A percentile compares a stretch with the other conserved stretches of the same genome.
Conservation (phyloP, 53 echinoderm and acorn worm species). For the Echinometra lucunter region DNA sequence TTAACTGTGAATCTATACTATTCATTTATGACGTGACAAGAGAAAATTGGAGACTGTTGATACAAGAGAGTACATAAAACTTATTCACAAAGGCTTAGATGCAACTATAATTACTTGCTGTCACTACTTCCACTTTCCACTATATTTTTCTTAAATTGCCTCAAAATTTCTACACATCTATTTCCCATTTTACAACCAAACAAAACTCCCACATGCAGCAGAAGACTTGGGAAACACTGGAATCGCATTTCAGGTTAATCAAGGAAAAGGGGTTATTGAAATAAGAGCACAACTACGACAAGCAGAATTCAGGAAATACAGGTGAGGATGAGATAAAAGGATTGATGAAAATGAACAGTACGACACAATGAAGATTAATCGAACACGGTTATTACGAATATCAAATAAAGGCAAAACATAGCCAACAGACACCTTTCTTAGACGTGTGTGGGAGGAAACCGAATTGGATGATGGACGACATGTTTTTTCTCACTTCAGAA, state of each 20-base stretch:
- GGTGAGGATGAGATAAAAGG: background rate
- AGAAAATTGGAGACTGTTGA: too few relatives aligned
- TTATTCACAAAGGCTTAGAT: too few relatives aligned
- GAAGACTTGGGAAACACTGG: background rate
- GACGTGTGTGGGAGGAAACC: background rate
- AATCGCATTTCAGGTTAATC: too few relatives aligned
- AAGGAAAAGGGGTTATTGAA: too few relatives aligned
- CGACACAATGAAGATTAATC: background rate
- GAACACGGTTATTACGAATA: background rate
- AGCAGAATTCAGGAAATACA: background rate
- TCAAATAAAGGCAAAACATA: background rate
- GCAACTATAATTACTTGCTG: too few relatives aligned
- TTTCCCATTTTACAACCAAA: background rate
- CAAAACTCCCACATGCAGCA: background rate
- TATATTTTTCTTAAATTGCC: too few relatives aligned
- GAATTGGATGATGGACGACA: background rate
- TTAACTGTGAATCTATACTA: too few relatives aligned
- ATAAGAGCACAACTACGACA: background rate
- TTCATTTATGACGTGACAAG: too few relatives aligned
- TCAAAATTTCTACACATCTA: too few relatives aligned
- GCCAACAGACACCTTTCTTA: background rate
- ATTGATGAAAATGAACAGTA: too few relatives aligned
- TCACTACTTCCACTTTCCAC: too few relatives aligned
- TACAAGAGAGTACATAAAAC: too few relatives aligned
- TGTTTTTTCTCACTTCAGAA: background rate